Evolutionary conservation across 2,888 invertebrate species (phyloP).

Genomic region (Brachyopa scutellaris): DNA sequence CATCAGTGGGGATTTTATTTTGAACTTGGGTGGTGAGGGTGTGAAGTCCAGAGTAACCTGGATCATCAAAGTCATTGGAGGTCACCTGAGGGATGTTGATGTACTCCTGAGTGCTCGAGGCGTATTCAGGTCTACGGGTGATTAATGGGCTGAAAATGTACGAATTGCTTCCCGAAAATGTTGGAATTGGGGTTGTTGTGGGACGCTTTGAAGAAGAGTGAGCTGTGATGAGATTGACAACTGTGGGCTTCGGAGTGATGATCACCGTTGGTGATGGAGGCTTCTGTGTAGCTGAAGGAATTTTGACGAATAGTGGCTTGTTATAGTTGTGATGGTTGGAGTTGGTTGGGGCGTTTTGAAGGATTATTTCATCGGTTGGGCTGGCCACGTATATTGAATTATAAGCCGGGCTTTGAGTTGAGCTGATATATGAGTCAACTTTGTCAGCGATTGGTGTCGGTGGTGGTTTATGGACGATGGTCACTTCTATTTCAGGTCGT

Average conservation of each 20-base stretch:
- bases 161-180: constrained; percentile 79
- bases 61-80: constrained; percentile 81
- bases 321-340: constrained; percentile 74
- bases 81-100: constrained; percentile 75
- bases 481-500: constrained; percentile 81
- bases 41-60: constrained; percentile 79
- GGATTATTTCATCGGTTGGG: constrained; percentile 79
- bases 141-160: constrained; percentile 79
- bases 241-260: constrained; percentile 87
- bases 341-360: constrained; percentile 70
- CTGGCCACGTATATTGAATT: constrained; percentile 74
- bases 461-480: constrained; percentile 76
- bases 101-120: constrained; percentile 73
- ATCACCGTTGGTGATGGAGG: constrained; percentile 86
- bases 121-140: constrained; percentile 76
- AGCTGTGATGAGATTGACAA: constrained; percentile 76
- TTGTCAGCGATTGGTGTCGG: constrained; percentile 78
- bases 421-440: constrained; percentile 78
- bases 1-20: constrained; percentile 78
- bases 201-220: constrained; percentile 75
- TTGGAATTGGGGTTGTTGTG: constrained; percentile 76
- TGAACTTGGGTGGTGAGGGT: constrained; percentile 76
- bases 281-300: constrained; percentile 81
- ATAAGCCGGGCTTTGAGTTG: constrained; percentile 76
- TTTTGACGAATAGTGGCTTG: constrained; percentile 79